Base-by-base conservation (phyloP, 2,797 vertebrate genomes). In the Siniperca scherzeri region DNA sequence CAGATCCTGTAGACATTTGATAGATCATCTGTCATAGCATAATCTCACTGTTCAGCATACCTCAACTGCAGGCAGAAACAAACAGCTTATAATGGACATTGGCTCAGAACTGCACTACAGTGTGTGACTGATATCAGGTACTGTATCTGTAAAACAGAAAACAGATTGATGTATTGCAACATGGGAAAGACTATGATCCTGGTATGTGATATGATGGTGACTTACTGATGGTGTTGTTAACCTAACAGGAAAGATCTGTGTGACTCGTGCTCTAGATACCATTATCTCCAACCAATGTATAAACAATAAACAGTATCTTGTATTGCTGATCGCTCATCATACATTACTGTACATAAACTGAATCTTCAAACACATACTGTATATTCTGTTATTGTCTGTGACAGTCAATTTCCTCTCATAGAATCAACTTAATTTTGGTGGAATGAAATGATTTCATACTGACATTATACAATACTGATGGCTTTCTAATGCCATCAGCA, bases 391-490 rank as follows among this genome's bases (percentile, higher is more conserved):
- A 22, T 76, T 68, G 56, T 22, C 12, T 25, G 7, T 30, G 16
- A 25, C 14, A 40, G 40, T 56, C 33, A 22, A 27, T 19, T 40
- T 62, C 12, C 38, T 17, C 21, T 69, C 19, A 56, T 46, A 9
- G 8, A 61, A 38, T 70, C 5, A 61, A 33, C 11, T n/a, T 27
- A 5, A 30, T 53, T 55, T n/a, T 74, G n/a, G 5, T 50, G n/a
- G 5, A 44, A n/a, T 71, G 38, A 76, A 27, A 53, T 17, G 64
- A 66, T 64, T 67, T 79, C 44, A 61, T 48, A 16, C 55, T 85
- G 70, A 53, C 57, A 52, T 73, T 19, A 36, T 84, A 46, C 40
- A 90, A 87, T 81, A 87, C 87, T 86, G 44, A 86, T 85, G 50
- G 7, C 12, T 85, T 62, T 84, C 38, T 62, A 72, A 83, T 82